Percentiles rank a stretch among this genome's conserved stretches.
Conservation (phyloP, 2,113 vertebrate genomes). For the Sylvia atricapilla region DNA sequence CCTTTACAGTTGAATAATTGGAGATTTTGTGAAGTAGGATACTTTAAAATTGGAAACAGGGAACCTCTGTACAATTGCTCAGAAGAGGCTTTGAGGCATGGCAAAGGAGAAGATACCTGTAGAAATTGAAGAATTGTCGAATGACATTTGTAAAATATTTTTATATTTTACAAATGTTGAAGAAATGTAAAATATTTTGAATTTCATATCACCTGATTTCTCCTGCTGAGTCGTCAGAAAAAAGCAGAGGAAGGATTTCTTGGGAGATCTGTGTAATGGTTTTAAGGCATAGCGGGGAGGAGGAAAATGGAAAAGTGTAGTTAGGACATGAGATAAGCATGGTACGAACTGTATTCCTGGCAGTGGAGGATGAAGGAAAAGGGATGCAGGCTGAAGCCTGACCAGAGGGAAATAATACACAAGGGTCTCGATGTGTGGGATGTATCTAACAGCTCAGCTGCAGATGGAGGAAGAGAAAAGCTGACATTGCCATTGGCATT, state of each 20-base stretch:
- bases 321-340: neutral
- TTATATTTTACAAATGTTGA: no score
- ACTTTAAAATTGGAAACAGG: neutral
- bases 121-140: no score
- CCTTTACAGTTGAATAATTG: neutral
- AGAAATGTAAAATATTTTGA: neutral
- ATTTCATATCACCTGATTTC: neutral
- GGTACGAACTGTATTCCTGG: neutral
- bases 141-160: no score
- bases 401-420: neutral
- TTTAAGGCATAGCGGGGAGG: neutral
- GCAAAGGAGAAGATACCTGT: neutral
- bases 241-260: neutral
- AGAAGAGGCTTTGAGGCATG: neutral
- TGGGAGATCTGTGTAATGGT: neutral
- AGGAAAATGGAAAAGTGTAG: neutral
- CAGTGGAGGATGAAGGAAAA: neutral
- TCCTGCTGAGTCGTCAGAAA: neutral
- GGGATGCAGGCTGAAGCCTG: neutral
- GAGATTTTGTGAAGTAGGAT: neutral
- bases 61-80: neutral
- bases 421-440: neutral
- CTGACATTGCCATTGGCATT: neutral
- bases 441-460: neutral
- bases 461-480: neutral